Evolutionary conservation across 2,888 invertebrate genomes (phyloP).

Genomic region (Neoascia interrupta): DNA sequence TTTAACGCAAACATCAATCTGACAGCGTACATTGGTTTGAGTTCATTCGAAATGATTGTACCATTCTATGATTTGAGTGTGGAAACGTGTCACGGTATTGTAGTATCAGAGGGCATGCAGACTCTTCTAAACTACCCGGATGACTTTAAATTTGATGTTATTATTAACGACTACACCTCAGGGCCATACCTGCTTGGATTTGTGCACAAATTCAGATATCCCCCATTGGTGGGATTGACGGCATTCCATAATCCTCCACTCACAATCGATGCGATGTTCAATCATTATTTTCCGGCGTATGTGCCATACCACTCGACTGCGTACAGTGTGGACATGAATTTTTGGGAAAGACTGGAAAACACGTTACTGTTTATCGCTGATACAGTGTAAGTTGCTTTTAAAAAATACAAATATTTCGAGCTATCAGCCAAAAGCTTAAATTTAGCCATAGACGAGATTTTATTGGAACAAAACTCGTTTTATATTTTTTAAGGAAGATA

Average conservation of each 20-base stretch:
- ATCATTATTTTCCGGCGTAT: constrained; percentile 73
- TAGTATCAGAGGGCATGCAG: constrained; percentile 70
- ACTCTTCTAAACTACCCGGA: constrained; percentile 73
- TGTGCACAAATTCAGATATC: constrained; percentile 74
- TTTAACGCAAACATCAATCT: constrained; percentile 30
- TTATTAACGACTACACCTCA: constrained; percentile 74
- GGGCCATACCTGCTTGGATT: constrained; percentile 75
- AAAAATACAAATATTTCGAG: not conserved
- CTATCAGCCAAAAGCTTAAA: no score
- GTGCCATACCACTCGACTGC: constrained; percentile 70
- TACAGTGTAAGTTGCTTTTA: constrained; percentile 60
- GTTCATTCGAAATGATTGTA: constrained; percentile 46
- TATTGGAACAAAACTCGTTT: no score
- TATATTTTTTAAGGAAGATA: no score
- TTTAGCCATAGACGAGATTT: no score
- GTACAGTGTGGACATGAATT: constrained; percentile 71
- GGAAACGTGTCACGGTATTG: constrained; percentile 50
- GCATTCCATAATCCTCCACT: constrained; percentile 72
- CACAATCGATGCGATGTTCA: constrained; percentile 71
- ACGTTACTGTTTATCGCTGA: constrained; percentile 70
- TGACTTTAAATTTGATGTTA: constrained; percentile 75
- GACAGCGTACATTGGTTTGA: constrained; percentile 19
- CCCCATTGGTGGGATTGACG: constrained; percentile 74
- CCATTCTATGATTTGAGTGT: constrained; percentile 67
- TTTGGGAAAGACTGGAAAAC: constrained; percentile 72